These are phyloP conservation scores for Himalopsyche tibetana DNA, from an alignment of 2,888 invertebrate genomes.

Conservation along the genomic window DNA sequence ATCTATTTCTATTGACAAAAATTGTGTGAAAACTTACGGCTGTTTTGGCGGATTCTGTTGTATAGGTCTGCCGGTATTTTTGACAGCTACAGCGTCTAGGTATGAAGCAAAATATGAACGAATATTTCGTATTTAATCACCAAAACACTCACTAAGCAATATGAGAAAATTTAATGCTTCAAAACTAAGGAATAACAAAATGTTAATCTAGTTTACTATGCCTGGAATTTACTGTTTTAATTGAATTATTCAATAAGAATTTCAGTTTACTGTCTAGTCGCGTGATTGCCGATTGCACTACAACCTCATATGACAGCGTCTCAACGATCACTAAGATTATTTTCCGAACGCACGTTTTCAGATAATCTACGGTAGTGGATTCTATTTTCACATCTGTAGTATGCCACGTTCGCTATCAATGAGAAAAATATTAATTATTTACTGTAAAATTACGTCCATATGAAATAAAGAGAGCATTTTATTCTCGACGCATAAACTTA, in stretches of 20 bases:
- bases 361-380: background rate
- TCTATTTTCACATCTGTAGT: slow-evolving; percentile 19
- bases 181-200: background rate
- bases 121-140: background rate
- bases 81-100: background rate
- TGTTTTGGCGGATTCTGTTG: background rate
- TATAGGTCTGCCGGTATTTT: slow-evolving; percentile 11
- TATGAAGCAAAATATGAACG: background rate
- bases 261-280: background rate
- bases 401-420: background rate
- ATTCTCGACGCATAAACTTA: too few species aligned
- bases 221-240: background rate
- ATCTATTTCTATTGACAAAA: background rate
- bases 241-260: background rate
- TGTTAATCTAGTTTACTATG: background rate
- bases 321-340: background rate
- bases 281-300: background rate
- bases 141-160: background rate
- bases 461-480: too few species aligned
- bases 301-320: background rate
- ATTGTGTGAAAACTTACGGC: background rate
- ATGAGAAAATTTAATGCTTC: background rate
- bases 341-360: slow-evolving; percentile 14
- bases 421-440: background rate
- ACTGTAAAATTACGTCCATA: background rate